phyloP scores from a whole-genome alignment of 2,797 vertebrate species.

The Urophycis tenuis region DNA sequence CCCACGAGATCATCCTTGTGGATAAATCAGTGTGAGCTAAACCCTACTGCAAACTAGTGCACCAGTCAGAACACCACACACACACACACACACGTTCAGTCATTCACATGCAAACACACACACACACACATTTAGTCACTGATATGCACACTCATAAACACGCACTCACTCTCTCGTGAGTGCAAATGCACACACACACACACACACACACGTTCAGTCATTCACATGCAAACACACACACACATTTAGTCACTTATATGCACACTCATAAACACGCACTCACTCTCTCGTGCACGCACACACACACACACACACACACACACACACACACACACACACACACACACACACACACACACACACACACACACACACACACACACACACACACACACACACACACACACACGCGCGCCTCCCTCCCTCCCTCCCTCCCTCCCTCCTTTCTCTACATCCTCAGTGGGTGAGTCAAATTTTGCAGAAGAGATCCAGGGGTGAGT shows the following conservation, averaged over 20 bases:
- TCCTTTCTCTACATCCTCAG: constrained; percentile 54
- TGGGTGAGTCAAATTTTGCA: constrained; percentile 75
- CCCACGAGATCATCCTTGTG: too few species aligned
- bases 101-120: neutral
- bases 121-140: neutral
- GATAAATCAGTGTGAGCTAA: too few species aligned
- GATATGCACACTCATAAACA: neutral
- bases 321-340: constrained; percentile 3
- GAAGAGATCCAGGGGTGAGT: constrained; percentile 79
- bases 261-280: neutral
- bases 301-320: constrained; percentile 7
- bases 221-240: neutral
- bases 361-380: neutral
- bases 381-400: constrained; percentile 16
- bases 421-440: constrained; percentile 37
- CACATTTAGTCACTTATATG: constrained; percentile 3
- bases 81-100: neutral
- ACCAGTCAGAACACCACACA: neutral
- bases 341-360: constrained; percentile 4
- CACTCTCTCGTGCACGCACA: constrained; percentile 3
- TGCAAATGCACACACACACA: neutral
- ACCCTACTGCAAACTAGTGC: too few species aligned
- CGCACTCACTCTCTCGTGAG: constrained; percentile 11
- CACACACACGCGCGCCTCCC: constrained; percentile 31
- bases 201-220: constrained; percentile 16